phyloP scores from a whole-genome alignment of 2,797 vertebrate species.

The Crenichthys baileyi region DNA sequence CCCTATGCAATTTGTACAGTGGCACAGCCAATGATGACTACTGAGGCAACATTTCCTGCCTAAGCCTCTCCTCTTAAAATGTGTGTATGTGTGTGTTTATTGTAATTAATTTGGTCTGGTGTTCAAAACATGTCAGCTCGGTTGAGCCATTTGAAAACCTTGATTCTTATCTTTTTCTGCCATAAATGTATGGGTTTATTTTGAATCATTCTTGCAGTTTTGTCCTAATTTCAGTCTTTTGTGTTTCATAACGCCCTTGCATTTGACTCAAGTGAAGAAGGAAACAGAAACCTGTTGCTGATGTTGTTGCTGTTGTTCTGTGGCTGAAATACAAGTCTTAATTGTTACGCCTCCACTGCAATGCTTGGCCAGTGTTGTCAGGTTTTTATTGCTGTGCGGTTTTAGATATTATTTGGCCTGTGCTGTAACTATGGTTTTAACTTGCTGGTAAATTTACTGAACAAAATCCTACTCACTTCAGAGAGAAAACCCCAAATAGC shows the following conservation, averaged over 20 bases:
- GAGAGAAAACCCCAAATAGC: background rate
- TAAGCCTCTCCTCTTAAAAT: background rate
- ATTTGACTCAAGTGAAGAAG: background rate
- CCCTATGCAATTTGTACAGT: background rate
- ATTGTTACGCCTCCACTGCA: background rate
- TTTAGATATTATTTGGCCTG: background rate
- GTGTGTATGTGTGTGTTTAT: background rate
- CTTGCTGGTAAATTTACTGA: background rate
- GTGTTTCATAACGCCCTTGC: background rate
- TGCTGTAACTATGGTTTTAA: background rate
- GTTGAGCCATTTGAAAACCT: background rate
- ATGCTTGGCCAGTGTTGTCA: background rate
- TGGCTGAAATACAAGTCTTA: background rate
- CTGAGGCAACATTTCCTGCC: background rate
- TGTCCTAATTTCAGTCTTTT: background rate
- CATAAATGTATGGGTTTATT: background rate
- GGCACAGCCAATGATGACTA: background rate
- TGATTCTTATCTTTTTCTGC: background rate
- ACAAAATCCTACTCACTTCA: background rate
- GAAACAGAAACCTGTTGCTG: background rate
- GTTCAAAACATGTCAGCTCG: background rate
- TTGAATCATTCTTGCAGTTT: background rate
- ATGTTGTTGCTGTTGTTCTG: background rate
- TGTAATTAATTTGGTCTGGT: background rate
- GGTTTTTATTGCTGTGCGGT: background rate